A percentile compares a stretch with the other conserved stretches of the same genome.
Conservation (phyloP, 2,888 invertebrate genomes). For the Thumatha senex region DNA sequence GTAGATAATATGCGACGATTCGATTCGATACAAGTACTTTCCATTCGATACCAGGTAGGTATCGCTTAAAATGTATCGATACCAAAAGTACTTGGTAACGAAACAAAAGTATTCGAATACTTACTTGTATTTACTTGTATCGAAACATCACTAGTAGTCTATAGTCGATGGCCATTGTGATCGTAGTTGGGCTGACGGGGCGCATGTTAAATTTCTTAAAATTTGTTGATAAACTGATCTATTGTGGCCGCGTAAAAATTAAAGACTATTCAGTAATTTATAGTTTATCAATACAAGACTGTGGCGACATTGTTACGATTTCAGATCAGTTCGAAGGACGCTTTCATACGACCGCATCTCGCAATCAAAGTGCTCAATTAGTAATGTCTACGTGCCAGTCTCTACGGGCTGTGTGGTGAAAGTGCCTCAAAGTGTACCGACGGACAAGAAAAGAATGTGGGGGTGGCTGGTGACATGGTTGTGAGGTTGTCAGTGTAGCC, state of each 20-base stretch:
- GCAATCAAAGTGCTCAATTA: slow-evolving; percentile 57
- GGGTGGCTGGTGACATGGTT: slow-evolving; percentile 44
- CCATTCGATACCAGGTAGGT: no score
- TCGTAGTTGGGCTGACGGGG: slow-evolving; percentile 47
- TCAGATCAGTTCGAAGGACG: slow-evolving; percentile 29
- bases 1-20: no score
- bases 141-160: no score
- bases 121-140: no score
- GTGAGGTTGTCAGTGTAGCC: slow-evolving; percentile 35
- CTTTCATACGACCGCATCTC: slow-evolving; percentile 52
- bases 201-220: slow-evolving; percentile 57
- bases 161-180: slow-evolving; percentile 50
- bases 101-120: no score
- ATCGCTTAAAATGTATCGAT: no score
- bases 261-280: background rate
- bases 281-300: slow-evolving; percentile 1
- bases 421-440: slow-evolving; percentile 45
- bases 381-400: slow-evolving; percentile 68
- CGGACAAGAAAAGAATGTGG: slow-evolving; percentile 58
- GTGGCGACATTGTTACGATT: slow-evolving; percentile 5
- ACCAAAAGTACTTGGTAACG: no score
- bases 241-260: slow-evolving; percentile 9
- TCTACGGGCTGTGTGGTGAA: slow-evolving; percentile 64
- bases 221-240: slow-evolving; percentile 46
- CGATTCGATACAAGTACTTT: no score